Conservation (phyloP, 2,888 invertebrate species). For the Germaria angustata region DNA sequence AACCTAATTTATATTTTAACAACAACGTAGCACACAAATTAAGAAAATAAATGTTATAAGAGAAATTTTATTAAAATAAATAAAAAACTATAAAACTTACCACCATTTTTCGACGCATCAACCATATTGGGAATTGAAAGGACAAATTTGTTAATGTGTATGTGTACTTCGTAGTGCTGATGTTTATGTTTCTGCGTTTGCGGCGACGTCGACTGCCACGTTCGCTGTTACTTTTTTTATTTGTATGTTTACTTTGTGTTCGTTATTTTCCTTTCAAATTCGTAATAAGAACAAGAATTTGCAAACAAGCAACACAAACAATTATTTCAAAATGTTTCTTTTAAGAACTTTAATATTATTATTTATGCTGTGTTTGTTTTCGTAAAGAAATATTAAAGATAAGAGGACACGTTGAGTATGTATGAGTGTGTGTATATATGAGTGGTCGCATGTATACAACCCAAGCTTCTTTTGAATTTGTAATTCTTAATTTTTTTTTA, state of each 20-base stretch:
- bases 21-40: neutral
- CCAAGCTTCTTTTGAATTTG: neutral
- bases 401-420: neutral
- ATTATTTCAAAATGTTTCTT: neutral
- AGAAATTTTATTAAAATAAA: neutral
- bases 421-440: neutral
- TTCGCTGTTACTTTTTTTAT: neutral
- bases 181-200: constrained; percentile 5
- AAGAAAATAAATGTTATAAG: neutral
- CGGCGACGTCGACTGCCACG: neutral
- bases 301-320: neutral
- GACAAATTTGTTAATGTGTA: neutral
- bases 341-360: neutral
- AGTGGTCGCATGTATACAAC: too few relatives aligned
- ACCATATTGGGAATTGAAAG: constrained; percentile 47
- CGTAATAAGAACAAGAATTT: constrained; percentile 38
- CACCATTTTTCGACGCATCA: constrained; percentile 59
- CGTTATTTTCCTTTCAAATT: constrained; percentile 5
- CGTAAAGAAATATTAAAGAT: neutral
- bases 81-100: constrained; percentile 34
- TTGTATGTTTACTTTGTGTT: constrained; percentile 7
- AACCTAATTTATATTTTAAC: neutral
- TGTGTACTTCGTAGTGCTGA: neutral
- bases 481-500: neutral
- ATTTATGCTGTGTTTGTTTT: neutral